These are phyloP conservation scores for Cephus pygmeus DNA, from an alignment of 2,888 invertebrate species.

Conservation along the genomic window DNA sequence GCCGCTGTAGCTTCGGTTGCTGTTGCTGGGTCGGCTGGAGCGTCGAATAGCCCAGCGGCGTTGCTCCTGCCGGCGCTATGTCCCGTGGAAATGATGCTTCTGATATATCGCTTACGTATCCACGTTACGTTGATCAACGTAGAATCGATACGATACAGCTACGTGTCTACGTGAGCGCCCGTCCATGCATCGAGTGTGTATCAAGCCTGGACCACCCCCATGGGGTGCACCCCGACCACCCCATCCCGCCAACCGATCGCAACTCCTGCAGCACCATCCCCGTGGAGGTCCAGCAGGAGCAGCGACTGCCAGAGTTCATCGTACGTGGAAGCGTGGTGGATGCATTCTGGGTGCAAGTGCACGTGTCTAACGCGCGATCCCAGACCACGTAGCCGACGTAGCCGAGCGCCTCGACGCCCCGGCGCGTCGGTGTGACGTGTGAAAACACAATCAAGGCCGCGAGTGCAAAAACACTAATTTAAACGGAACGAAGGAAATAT, in stretches of 20 bases:
- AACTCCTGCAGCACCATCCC: neutral
- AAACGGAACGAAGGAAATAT: conserved; percentile 61
- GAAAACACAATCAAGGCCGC: conserved; percentile 52
- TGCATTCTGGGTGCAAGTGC: neutral
- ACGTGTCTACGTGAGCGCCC: neutral
- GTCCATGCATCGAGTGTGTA: neutral
- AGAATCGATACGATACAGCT: conserved; percentile 40
- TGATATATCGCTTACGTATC: conserved; percentile 57
- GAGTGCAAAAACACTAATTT: conserved; percentile 55
- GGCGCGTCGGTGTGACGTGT: neutral
- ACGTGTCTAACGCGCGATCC: neutral
- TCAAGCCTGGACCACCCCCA: too few species aligned
- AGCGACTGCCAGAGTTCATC: neutral
- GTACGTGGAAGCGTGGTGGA: neutral
- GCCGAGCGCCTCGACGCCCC: neutral
- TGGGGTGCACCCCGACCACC: too few species aligned
- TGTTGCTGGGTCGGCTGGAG: neutral
- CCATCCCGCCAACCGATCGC: neutral
- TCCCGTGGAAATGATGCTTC: conserved; percentile 44
- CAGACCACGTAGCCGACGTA: neutral
- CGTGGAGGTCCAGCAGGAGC: neutral
- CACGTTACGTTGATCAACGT: conserved; percentile 51
- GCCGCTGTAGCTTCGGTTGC: neutral
- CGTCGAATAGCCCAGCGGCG: neutral
- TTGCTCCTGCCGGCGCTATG: neutral